These are phyloP conservation scores for Pseudococcus jackbeardsleyi DNA, from an alignment of 2,888 invertebrate genomes.

Conservation along the genomic window DNA sequence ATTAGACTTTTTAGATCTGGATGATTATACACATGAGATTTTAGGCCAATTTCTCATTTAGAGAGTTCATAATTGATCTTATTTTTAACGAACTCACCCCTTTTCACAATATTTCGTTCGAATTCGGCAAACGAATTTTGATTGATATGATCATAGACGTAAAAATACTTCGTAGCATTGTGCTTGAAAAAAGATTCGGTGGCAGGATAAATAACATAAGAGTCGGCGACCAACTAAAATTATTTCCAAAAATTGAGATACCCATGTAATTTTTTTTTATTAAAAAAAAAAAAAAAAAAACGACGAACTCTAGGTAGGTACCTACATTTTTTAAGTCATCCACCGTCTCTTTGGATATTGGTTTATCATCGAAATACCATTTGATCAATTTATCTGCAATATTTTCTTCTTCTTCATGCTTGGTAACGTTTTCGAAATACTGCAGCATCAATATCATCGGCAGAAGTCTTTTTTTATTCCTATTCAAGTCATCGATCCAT, in stretches of 20 bases:
- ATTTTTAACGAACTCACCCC: not conserved
- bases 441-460: constrained; percentile 11
- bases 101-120: not conserved
- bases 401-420: not conserved
- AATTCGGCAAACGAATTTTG: constrained; percentile 34
- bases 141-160: constrained; percentile 19
- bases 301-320: not conserved
- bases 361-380: not conserved
- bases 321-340: constrained; percentile 19
- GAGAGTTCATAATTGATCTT: not conserved
- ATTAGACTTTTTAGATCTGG: too few species aligned
- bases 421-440: not conserved
- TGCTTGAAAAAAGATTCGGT: constrained; percentile 6
- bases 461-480: constrained; percentile 5
- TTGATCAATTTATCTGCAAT: not conserved
- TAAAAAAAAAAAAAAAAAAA: too few species aligned
- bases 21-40: too few species aligned
- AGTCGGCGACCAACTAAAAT: constrained; percentile 42
- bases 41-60: too few species aligned
- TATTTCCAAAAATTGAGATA: too few species aligned
- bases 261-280: too few species aligned
- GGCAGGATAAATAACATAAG: constrained; percentile 5
- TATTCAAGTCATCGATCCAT: not conserved
- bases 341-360: not conserved
- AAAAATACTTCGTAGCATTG: constrained; percentile 31